phyloP scores from a whole-genome alignment of 2,113 vertebrate genomes.

The Raphicerus campestris region DNA sequence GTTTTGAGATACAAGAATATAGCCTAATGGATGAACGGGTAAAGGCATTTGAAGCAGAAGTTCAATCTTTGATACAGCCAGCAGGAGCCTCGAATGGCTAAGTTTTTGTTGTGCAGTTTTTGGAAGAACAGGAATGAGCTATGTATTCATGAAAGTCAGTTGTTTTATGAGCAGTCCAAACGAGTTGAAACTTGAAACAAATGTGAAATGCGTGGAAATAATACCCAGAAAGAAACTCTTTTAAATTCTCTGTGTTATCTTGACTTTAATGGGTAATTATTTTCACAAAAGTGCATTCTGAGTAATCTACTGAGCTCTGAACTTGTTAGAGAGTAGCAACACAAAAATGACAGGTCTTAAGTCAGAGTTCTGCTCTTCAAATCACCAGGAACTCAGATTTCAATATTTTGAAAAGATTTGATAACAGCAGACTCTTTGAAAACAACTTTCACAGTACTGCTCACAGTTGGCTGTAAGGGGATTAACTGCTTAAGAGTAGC shows the following conservation, averaged over 20 bases:
- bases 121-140: not conserved
- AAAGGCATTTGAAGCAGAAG: not conserved
- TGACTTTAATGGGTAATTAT: not conserved
- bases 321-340: not conserved
- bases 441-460: not conserved
- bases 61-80: not conserved
- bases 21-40: not conserved
- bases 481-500: not conserved
- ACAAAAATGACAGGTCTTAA: not conserved
- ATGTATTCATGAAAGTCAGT: not conserved
- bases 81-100: not conserved
- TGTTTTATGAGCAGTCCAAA: not conserved
- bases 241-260: not conserved
- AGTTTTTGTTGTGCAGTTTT: not conserved
- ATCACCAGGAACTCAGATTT: not conserved
- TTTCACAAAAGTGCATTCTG: not conserved
- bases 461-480: not conserved
- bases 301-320: not conserved
- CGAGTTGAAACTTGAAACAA: conserved; percentile 3
- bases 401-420: not conserved
- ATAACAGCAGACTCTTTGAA: not conserved
- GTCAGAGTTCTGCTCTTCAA: not conserved
- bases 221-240: not conserved
- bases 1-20: not conserved
- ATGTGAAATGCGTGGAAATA: not conserved